phyloP scores from a whole-genome alignment of 2,797 vertebrate species.

The Acipenser transmontanus region DNA sequence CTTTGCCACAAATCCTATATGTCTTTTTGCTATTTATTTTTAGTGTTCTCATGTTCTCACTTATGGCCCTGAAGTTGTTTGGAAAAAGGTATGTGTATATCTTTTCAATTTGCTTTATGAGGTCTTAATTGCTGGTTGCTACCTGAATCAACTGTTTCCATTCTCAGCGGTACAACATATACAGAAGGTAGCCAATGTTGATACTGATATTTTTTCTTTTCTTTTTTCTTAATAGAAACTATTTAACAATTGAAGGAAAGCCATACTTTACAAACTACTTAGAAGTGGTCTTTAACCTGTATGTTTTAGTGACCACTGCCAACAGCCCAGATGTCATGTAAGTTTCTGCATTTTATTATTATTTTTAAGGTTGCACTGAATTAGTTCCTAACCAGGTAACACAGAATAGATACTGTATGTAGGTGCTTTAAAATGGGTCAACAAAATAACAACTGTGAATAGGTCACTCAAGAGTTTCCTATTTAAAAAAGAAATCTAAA shows the following conservation, averaged over 20 bases:
- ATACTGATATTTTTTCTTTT: background rate
- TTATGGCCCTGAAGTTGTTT: constrained; percentile 87
- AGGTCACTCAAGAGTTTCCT: too few species aligned
- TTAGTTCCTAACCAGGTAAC: too few species aligned
- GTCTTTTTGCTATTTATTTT: constrained; percentile 90
- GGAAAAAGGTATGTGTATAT: constrained; percentile 66
- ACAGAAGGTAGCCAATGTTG: too few species aligned
- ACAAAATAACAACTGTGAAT: too few species aligned
- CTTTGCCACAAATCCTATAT: constrained; percentile 78
- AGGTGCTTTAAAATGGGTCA: too few species aligned
- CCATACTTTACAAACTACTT: constrained; percentile 80
- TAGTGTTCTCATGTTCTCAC: constrained; percentile 83
- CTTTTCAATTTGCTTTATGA: background rate
- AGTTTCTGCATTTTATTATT: constrained; percentile 25
- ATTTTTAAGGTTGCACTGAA: too few species aligned
- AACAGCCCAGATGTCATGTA: constrained; percentile 93
- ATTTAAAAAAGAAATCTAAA: too few species aligned
- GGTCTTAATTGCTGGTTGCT: background rate
- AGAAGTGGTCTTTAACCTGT: constrained; percentile 79
- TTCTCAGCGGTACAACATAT: too few species aligned
- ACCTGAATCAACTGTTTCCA: too few species aligned
- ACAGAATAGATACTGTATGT: too few species aligned
- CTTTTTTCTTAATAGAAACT: constrained; percentile 50
- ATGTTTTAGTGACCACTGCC: constrained; percentile 85
- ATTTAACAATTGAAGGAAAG: constrained; percentile 63